Conservation (phyloP, 92 coral and sea anemone genomes). For the Parazoanthus swiftii region DNA sequence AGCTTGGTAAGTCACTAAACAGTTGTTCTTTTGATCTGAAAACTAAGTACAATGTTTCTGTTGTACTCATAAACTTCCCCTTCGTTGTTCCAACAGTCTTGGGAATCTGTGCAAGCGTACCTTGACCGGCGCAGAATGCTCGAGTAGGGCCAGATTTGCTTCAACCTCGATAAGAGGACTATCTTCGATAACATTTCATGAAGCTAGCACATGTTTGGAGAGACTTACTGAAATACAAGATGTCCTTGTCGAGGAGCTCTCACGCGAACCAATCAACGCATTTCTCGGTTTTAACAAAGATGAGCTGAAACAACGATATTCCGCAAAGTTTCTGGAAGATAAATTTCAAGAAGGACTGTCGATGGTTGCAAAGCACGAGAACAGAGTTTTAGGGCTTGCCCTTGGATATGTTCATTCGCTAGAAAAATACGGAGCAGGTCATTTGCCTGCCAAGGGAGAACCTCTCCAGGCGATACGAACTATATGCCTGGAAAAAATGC, state of each 20-base stretch:
- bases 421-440: background rate
- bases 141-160: too few species aligned
- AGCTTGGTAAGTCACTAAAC: too few species aligned
- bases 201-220: background rate
- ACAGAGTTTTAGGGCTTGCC: background rate
- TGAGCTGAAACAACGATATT: background rate
- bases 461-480: conserved; percentile 8
- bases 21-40: too few species aligned
- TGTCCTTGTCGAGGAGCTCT: background rate
- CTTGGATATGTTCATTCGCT: background rate
- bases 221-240: background rate
- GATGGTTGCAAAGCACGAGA: conserved; percentile 13
- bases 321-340: background rate
- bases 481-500: background rate
- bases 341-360: conserved; percentile 18
- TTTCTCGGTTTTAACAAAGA: background rate
- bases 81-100: too few species aligned
- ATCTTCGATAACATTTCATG: conserved; percentile 5
- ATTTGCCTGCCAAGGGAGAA: background rate
- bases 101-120: too few species aligned
- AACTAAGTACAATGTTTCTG: too few species aligned
- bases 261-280: background rate
- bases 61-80: too few species aligned
- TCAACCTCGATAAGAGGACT: too few species aligned
- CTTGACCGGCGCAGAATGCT: too few species aligned